These are phyloP conservation scores for Bombus balteatus DNA, from an alignment of 1,140 invertebrate genomes.

Conservation along the genomic window DNA sequence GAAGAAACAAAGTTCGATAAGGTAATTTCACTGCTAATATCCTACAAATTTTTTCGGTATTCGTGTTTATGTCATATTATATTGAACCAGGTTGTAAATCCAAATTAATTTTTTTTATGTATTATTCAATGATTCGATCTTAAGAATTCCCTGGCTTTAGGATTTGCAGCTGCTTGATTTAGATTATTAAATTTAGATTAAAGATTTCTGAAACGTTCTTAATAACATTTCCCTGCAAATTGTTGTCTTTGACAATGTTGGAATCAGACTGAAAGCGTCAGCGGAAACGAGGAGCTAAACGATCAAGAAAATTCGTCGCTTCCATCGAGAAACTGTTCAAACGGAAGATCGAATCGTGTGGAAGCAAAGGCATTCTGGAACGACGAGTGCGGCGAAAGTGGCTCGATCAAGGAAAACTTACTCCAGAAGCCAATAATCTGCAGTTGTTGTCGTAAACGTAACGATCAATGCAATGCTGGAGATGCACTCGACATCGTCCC, in stretches of 20 bases:
- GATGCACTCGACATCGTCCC: constrained; percentile 56
- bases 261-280: constrained; percentile 7
- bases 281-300: background rate
- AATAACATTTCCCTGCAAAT: background rate
- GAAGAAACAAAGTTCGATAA: constrained; percentile 23
- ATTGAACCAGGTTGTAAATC: background rate
- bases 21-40: background rate
- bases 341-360: background rate
- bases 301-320: background rate
- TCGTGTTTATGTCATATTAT: background rate
- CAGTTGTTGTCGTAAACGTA: constrained; percentile 54
- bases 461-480: constrained; percentile 55
- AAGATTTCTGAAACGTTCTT: background rate
- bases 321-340: constrained; percentile 6
- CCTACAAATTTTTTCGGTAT: background rate
- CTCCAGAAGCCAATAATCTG: constrained; percentile 51
- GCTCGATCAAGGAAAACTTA: constrained; percentile 32
- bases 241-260: background rate
- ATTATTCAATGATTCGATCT: background rate
- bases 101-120: background rate
- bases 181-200: background rate
- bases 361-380: constrained; percentile 3
- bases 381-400: constrained; percentile 19
- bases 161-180: background rate
- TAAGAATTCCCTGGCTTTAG: background rate